These are phyloP conservation scores for Orestias chungarensis DNA, from an alignment of 2,797 vertebrate genomes.

Conservation along the genomic window DNA sequence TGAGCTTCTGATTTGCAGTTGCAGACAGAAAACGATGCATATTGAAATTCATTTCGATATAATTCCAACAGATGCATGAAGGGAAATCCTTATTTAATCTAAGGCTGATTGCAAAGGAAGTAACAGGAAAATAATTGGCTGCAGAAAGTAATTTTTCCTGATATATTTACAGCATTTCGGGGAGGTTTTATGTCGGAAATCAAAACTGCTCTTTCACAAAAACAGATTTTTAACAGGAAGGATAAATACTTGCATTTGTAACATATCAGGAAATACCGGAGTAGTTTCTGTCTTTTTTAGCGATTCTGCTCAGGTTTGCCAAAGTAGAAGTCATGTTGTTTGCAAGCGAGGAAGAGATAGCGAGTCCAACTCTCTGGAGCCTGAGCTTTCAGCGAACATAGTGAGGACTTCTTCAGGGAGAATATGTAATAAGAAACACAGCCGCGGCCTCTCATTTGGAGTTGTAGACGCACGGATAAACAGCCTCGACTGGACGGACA, in stretches of 20 bases:
- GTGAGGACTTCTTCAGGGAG: conserved; percentile 70
- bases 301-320: conserved; percentile 64
- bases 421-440: conserved; percentile 71
- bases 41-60: conserved; percentile 50
- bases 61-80: conserved; percentile 43
- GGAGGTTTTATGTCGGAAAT: conserved; percentile 2
- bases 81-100: conserved; percentile 57
- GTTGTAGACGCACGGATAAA: conserved; percentile 52
- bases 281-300: conserved; percentile 36
- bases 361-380: conserved; percentile 61
- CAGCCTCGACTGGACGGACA: conserved; percentile 49
- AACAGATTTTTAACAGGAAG: neutral
- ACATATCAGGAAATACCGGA: neutral
- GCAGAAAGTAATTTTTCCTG: conserved; percentile 21
- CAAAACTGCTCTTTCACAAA: neutral
- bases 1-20: conserved; percentile 26
- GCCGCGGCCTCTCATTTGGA: conserved; percentile 53
- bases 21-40: conserved; percentile 44
- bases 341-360: conserved; percentile 47
- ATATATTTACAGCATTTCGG: neutral
- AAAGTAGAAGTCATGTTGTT: conserved; percentile 65
- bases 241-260: conserved; percentile 1
- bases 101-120: conserved; percentile 37
- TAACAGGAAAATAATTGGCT: conserved; percentile 27
- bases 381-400: conserved; percentile 61